Percentiles rank a stretch among this genome's conserved stretches.
phyloP scores from a whole-genome alignment of 2,888 invertebrate species.

The Synergus umbraculus region DNA sequence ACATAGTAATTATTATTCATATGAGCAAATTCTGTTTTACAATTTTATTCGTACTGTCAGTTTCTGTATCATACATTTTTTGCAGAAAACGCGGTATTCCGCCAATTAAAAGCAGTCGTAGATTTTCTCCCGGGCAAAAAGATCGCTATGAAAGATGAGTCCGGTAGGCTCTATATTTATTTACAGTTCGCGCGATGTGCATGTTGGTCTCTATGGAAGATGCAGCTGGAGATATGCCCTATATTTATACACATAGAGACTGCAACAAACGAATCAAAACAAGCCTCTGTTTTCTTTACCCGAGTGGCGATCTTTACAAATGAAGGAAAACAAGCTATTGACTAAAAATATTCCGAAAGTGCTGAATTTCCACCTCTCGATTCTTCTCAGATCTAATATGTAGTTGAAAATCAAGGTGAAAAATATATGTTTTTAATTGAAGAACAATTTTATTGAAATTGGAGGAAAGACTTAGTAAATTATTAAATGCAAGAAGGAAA shows the following conservation, averaged over 20 bases:
- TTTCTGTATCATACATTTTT: no score
- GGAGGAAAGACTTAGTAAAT: not conserved
- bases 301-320: not conserved
- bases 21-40: no score
- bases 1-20: no score
- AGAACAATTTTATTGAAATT: not conserved
- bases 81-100: not conserved
- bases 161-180: conserved; percentile 1
- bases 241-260: not conserved
- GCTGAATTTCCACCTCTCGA: not conserved
- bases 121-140: not conserved
- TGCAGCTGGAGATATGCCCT: conserved; percentile 1
- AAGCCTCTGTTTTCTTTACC: not conserved
- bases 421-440: not conserved
- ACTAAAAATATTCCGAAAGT: not conserved
- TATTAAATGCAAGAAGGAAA: not conserved
- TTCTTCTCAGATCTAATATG: not conserved
- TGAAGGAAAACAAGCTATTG: conserved; percentile 7
- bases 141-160: not conserved
- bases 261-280: conserved; percentile 2
- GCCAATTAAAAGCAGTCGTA: not conserved
- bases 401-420: not conserved
- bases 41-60: no score
- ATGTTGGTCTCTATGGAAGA: not conserved
- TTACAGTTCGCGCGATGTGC: not conserved